Percentiles rank a stretch among this genome's conserved stretches.
Conservation (phyloP, 1,140 invertebrate species). For the Rhizoglyphus robini region DNA sequence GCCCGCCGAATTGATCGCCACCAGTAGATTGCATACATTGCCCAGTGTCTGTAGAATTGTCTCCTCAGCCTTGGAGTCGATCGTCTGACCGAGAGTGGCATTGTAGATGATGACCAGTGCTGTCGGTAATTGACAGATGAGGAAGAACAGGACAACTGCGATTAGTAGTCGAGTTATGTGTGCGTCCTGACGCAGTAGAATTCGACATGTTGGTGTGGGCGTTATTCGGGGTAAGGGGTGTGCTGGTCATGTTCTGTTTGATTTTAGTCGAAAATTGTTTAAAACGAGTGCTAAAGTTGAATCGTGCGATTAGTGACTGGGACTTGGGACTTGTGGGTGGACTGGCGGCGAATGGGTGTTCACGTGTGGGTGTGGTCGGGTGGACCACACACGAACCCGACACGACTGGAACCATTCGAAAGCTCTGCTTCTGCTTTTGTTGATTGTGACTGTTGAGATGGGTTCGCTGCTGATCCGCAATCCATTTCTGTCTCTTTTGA, state of each 20-base stretch:
- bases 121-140: slow-evolving; percentile 55
- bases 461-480: not conserved
- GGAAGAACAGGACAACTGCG: slow-evolving; percentile 54
- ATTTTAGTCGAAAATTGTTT: too few species aligned
- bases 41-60: slow-evolving; percentile 42
- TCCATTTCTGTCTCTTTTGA: slow-evolving; percentile 21
- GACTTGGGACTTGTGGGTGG: not conserved
- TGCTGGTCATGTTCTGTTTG: not conserved
- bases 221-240: not conserved
- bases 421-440: too few species aligned
- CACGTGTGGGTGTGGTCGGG: not conserved
- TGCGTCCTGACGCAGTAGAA: slow-evolving; percentile 42
- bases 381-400: not conserved
- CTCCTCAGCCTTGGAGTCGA: slow-evolving; percentile 31
- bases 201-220: not conserved
- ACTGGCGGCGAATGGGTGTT: not conserved
- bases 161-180: slow-evolving; percentile 60
- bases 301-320: not conserved
- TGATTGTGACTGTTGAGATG: too few species aligned
- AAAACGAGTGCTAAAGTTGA: too few species aligned
- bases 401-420: not conserved
- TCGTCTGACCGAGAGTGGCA: slow-evolving; percentile 33
- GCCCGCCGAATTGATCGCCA: slow-evolving; percentile 50
- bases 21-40: slow-evolving; percentile 57
- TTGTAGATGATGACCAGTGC: slow-evolving; percentile 42